phyloP scores from a whole-genome alignment of 2,797 vertebrate species.

The Arrhamphus sclerolepis region DNA sequence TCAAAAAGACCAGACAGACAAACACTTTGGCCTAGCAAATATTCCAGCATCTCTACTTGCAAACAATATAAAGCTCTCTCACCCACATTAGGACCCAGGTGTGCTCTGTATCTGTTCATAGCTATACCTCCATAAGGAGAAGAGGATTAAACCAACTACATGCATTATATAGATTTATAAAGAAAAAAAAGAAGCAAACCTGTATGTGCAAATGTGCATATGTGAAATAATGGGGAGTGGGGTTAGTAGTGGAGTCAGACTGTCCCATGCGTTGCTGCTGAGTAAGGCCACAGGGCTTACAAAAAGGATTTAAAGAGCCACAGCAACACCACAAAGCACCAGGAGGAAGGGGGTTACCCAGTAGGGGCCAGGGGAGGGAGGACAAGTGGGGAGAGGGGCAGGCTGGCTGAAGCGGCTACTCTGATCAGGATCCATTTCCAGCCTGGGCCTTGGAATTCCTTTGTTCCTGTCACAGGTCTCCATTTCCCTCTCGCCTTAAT shows the following conservation, averaged over 20 bases:
- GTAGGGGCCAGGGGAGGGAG: slow-evolving; percentile 52
- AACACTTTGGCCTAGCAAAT: too few species aligned
- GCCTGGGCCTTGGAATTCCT: slow-evolving; percentile 78
- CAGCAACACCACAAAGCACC: slow-evolving; percentile 77
- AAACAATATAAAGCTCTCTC: too few species aligned
- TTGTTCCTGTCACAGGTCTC: slow-evolving; percentile 82
- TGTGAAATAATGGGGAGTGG: slow-evolving; percentile 39
- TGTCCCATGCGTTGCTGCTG: slow-evolving; percentile 70
- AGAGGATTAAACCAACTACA: too few species aligned
- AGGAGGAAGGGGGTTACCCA: slow-evolving; percentile 64
- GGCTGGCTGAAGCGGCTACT: slow-evolving; percentile 63
- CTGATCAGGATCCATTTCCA: slow-evolving; percentile 80
- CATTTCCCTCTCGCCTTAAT: slow-evolving; percentile 73
- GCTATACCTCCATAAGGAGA: too few species aligned
- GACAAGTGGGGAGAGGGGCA: slow-evolving; percentile 43
- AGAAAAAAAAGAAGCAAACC: background rate
- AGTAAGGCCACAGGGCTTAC: slow-evolving; percentile 72
- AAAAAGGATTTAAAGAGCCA: slow-evolving; percentile 75
- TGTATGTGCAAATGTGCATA: background rate
- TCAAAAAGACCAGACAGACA: too few species aligned
- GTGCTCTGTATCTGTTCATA: too few species aligned
- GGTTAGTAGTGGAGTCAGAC: slow-evolving; percentile 64
- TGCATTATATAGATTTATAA: background rate
- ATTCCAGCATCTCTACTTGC: too few species aligned
- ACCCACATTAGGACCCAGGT: too few species aligned